phyloP scores from a whole-genome alignment of 2,113 vertebrate species.

The Cyprinodon brontotheroides region DNA sequence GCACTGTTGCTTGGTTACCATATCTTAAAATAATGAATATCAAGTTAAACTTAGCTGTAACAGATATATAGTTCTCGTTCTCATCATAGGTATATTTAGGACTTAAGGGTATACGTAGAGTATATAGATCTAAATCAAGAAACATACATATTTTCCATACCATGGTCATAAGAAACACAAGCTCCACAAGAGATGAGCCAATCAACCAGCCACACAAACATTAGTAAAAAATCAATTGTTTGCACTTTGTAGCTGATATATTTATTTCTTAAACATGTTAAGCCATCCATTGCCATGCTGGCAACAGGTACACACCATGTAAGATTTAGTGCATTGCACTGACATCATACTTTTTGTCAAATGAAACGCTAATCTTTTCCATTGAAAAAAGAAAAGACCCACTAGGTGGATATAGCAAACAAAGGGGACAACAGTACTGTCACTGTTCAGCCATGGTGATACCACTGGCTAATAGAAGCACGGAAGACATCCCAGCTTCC shows the following conservation, averaged over 20 bases:
- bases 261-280: slow-evolving; percentile 90
- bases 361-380: slow-evolving; percentile 67
- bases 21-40: not conserved
- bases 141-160: not conserved
- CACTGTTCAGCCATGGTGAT: slow-evolving; percentile 55
- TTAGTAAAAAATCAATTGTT: slow-evolving; percentile 19
- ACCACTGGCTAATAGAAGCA: slow-evolving; percentile 50
- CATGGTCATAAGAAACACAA: not conserved
- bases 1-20: not conserved
- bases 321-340: slow-evolving; percentile 74
- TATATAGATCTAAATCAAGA: not conserved
- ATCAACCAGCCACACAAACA: slow-evolving; percentile 24
- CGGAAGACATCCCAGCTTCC: slow-evolving; percentile 68
- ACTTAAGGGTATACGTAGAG: not conserved
- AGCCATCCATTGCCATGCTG: slow-evolving; percentile 90
- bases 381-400: slow-evolving; percentile 56
- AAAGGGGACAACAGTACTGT: slow-evolving; percentile 50
- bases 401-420: slow-evolving; percentile 54
- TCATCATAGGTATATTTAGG: not conserved
- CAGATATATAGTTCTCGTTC: not conserved
- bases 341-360: slow-evolving; percentile 76
- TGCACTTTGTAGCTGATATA: slow-evolving; percentile 85
- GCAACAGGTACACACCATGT: slow-evolving; percentile 87
- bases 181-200: not conserved
- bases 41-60: not conserved